A percentile compares a stretch with the other conserved stretches of the same genome.
Conservation (phyloP, 2,797 vertebrate species). For the Spinibarbus caldwelli region DNA sequence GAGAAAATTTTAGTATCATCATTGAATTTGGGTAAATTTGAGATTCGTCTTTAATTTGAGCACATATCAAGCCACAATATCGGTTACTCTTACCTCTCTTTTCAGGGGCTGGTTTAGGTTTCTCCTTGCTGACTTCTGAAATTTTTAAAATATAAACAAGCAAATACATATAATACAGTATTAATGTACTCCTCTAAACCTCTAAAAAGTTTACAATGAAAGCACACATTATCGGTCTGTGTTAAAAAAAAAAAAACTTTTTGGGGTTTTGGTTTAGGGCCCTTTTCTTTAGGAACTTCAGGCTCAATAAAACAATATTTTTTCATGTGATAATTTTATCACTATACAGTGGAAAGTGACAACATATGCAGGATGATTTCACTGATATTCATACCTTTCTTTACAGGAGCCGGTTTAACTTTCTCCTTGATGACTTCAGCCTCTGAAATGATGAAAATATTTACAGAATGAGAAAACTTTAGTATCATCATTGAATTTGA, state of each 20-base stretch:
- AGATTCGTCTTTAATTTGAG: neutral
- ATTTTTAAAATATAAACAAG: neutral
- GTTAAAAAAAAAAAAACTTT: neutral
- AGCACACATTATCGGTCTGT: neutral
- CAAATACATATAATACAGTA: neutral
- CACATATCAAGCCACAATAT: neutral
- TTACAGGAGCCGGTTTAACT: constrained; percentile 7
- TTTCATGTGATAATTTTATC: neutral
- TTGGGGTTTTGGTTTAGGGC: neutral
- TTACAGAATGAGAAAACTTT: neutral
- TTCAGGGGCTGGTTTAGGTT: constrained; percentile 38
- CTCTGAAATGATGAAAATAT: neutral
- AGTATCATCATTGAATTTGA: neutral
- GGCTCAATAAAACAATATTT: neutral
- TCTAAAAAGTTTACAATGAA: neutral
- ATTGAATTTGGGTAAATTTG: neutral
- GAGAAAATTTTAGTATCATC: neutral
- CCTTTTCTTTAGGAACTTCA: constrained; percentile 3
- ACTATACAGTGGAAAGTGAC: neutral
- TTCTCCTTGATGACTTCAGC: constrained; percentile 25
- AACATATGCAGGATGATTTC: neutral
- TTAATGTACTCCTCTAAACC: neutral
- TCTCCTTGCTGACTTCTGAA: constrained; percentile 41
- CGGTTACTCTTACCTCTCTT: constrained; percentile 60
- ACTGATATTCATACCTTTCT: constrained; percentile 28